Conservation (phyloP, 92 coral and sea anemone species). For the Bergia puertoricense region DNA sequence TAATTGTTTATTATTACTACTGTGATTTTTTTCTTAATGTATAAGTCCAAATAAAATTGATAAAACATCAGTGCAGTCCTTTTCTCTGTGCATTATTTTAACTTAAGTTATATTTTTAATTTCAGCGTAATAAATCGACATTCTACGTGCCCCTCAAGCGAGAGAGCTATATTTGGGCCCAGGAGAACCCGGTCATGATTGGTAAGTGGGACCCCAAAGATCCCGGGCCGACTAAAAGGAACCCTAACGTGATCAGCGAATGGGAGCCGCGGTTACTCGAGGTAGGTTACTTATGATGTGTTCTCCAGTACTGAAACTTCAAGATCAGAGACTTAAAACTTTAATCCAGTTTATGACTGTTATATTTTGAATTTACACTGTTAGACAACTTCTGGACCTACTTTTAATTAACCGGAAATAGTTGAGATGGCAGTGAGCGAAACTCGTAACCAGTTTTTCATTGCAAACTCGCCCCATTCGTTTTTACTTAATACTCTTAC, state of each 20-base stretch:
- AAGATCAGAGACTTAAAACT: not conserved
- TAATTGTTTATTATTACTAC: too few relatives aligned
- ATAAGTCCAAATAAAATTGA: too few relatives aligned
- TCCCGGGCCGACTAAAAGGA: not conserved
- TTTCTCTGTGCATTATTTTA: too few relatives aligned
- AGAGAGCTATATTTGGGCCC: constrained; percentile 24
- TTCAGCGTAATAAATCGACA: constrained; percentile 43
- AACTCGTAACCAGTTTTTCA: too few relatives aligned
- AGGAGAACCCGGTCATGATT: constrained; percentile 23
- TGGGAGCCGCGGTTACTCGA: not conserved
- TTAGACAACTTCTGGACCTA: not conserved
- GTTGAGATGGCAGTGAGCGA: too few relatives aligned
- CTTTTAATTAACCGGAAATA: too few relatives aligned
- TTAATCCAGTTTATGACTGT: not conserved
- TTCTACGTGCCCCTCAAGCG: constrained; percentile 38
- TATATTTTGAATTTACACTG: not conserved
- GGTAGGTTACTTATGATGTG: not conserved
- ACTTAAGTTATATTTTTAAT: not conserved
- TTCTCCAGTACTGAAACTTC: not conserved
- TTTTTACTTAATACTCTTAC: too few relatives aligned
- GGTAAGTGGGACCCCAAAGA: constrained; percentile 16
- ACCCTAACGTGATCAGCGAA: not conserved
- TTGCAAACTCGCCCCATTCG: too few relatives aligned
- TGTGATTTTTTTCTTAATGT: too few relatives aligned
- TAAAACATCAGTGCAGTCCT: too few relatives aligned